Evolutionary conservation across 2,113 vertebrate species (phyloP), one percentile per base, ranked within the genome.

Genomic region (Oryzias javanicus): DNA sequence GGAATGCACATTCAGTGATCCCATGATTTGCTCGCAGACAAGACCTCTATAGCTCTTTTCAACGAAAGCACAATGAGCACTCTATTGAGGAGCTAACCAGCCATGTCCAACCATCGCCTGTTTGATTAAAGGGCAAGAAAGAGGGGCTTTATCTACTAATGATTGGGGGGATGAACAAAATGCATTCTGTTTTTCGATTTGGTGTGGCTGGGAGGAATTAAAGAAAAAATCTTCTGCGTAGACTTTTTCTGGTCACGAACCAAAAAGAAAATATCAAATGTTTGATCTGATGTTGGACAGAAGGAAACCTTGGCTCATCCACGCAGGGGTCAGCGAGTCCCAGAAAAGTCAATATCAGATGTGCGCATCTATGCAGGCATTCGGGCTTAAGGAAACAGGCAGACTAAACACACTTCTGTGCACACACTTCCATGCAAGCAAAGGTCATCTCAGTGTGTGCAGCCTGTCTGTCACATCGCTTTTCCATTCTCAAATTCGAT

Each of bases 81-180:
- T 87, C 87, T 91, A 88, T 90, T 77, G 78, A 65, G 73, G 75
- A 72, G 76, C 77, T 79, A 85, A 85, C 84, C 89, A 83, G 82
- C 77, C 84, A 80, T 87, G 79, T 85, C 82, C 67, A 78, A 82
- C 82, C 79, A 82, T 81, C n/a, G 72, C 74, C 85, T 79, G 88
- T 89, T 86, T 82, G 83, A 90, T 90, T 89, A 90, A 85, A 83
- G 80, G 72, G 54, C 40, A 79, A 85, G 86, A 90, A 84, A 82
- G 72, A 82, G 60, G 55, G 70, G 69, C 86, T 89, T 86, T 87
- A 86, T 91, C 82, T 82, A 69, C 51, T 81, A 82, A 84, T 83
- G 81, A 86, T 67, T 67, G 55, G 63, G 56, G 66, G 67, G 64
- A 48, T 70, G 76, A 71, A 82, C 82, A 81, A 79, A 87, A 83